These are phyloP conservation scores for Ceratitis capitata DNA, from an alignment of 1,140 invertebrate genomes.

Conservation along the genomic window DNA sequence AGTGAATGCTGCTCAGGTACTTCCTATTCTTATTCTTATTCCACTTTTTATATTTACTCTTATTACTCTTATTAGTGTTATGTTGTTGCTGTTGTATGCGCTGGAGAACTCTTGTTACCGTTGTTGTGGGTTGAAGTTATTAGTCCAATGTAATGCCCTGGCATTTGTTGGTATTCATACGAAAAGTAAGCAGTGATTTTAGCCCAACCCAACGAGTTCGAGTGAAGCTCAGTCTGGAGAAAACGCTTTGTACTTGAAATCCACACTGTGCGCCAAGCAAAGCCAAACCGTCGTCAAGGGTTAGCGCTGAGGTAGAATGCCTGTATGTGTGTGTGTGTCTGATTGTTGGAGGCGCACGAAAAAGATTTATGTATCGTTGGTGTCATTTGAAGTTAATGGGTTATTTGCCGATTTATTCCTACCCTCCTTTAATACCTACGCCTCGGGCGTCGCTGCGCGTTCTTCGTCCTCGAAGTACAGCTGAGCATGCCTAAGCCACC, in stretches of 20 bases:
- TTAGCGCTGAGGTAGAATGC: not conserved
- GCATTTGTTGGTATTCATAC: constrained; percentile 2
- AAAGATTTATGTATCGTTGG: constrained; percentile 42
- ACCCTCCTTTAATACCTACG: not conserved
- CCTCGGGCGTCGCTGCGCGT: not conserved
- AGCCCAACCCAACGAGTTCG: constrained; percentile 25
- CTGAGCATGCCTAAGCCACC: not conserved
- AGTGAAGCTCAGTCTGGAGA: not conserved
- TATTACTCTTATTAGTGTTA: not conserved
- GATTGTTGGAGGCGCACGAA: not conserved
- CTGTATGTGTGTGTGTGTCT: not conserved
- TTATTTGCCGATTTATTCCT: constrained; percentile 42
- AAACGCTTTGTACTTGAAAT: constrained; percentile 1
- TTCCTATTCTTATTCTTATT: not conserved
- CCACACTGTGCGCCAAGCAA: not conserved
- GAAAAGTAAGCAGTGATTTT: not conserved
- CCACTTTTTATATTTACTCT: not conserved
- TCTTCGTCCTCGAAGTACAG: not conserved
- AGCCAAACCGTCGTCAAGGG: not conserved
- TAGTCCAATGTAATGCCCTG: not conserved
- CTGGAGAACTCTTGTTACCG: not conserved
- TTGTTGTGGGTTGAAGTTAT: constrained; percentile 37
- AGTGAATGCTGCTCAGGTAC: constrained; percentile 10
- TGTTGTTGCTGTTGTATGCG: not conserved
- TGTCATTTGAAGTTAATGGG: constrained; percentile 45